These are phyloP conservation scores for Enteromius paludinosus DNA, from an alignment of 2,797 vertebrate genomes.

Conservation along the genomic window DNA sequence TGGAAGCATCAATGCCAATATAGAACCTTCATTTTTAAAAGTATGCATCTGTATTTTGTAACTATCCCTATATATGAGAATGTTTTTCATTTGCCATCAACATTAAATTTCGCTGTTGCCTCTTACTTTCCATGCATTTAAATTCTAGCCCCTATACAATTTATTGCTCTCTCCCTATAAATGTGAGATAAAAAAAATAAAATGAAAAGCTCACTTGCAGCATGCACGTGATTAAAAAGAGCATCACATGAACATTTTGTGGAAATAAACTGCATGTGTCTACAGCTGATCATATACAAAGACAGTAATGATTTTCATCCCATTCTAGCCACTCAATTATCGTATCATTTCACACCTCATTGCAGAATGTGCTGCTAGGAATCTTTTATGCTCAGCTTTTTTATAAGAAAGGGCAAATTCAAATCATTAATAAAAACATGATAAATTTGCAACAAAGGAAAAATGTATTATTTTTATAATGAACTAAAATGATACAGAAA, in stretches of 20 bases:
- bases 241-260: slow-evolving; percentile 20
- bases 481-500: background rate
- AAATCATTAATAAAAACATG: background rate
- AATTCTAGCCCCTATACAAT: background rate
- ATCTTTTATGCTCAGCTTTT: background rate
- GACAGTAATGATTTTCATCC: slow-evolving; percentile 58
- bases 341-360: slow-evolving; percentile 34
- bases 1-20: background rate
- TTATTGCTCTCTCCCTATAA: slow-evolving; percentile 18
- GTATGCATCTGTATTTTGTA: slow-evolving; percentile 9
- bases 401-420: slow-evolving; percentile 11
- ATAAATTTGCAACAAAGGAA: background rate
- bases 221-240: background rate
- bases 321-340: slow-evolving; percentile 63
- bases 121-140: slow-evolving; percentile 1
- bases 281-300: slow-evolving; percentile 21
- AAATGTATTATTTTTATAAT: background rate
- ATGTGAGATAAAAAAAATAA: slow-evolving; percentile 22
- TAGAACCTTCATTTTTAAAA: background rate
- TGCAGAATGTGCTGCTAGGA: background rate
- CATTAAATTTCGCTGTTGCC: slow-evolving; percentile 61
- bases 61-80: slow-evolving; percentile 47
- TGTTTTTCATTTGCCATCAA: slow-evolving; percentile 65
- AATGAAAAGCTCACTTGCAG: slow-evolving; percentile 13
- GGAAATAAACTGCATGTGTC: slow-evolving; percentile 12